Evolutionary conservation across 2,797 vertebrate genomes (phyloP).

Genomic region (Hapalemur alaotrensis): DNA sequence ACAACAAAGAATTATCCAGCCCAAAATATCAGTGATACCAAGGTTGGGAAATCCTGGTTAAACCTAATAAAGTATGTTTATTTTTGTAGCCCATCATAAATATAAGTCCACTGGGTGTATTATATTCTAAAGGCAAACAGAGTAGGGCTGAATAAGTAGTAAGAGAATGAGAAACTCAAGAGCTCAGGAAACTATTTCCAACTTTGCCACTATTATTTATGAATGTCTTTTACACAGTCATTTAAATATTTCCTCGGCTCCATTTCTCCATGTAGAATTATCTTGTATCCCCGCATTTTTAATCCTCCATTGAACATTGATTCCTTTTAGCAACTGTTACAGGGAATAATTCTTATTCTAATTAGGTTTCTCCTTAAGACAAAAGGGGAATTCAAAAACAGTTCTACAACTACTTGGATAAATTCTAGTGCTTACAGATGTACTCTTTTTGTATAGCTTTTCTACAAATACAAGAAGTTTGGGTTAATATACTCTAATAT

Average conservation of each 20-base stretch:
- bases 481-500: neutral
- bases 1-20: neutral
- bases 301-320: neutral
- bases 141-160: neutral
- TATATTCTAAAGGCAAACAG: neutral
- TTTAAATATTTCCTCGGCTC: neutral
- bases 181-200: slow-evolving; percentile 8
- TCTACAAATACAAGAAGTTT: neutral
- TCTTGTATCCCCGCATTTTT: neutral
- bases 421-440: neutral
- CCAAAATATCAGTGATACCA: neutral
- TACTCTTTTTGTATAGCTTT: neutral
- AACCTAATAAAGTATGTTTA: neutral
- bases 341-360: slow-evolving; percentile 38
- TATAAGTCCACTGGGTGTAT: neutral
- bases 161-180: neutral
- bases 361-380: slow-evolving; percentile 18
- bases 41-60: neutral
- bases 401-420: neutral
- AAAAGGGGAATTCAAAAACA: slow-evolving; percentile 5
- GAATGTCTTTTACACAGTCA: neutral
- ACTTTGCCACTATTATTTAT: neutral
- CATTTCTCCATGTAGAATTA: neutral
- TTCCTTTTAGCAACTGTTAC: slow-evolving; percentile 9
- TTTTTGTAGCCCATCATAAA: neutral